A percentile compares a stretch with the other conserved stretches of the same genome.
Conservation (phyloP, 2,113 vertebrate species). For the Hypanus sabinus region DNA sequence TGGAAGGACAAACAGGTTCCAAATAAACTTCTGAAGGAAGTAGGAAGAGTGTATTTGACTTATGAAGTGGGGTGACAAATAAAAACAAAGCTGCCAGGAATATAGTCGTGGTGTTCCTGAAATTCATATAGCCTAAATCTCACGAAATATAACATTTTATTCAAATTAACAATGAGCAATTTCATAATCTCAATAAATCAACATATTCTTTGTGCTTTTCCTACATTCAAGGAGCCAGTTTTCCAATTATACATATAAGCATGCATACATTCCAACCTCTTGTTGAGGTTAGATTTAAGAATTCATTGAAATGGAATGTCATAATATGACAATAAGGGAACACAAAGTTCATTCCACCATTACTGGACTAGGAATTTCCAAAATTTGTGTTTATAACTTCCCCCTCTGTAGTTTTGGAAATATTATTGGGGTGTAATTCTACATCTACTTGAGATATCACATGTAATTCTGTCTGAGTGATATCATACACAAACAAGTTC, state of each 20-base stretch:
- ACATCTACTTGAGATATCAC: not conserved
- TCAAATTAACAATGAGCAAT: not conserved
- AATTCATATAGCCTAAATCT: not conserved
- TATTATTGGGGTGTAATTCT: not conserved
- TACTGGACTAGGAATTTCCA: not conserved
- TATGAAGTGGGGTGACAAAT: slow-evolving; percentile 10
- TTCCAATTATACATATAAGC: not conserved
- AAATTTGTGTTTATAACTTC: not conserved
- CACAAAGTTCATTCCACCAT: not conserved
- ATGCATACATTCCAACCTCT: not conserved
- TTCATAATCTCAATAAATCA: slow-evolving; percentile 9
- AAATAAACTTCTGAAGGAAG: not conserved
- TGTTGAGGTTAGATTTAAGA: not conserved
- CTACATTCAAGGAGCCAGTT: not conserved
- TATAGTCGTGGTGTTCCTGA: not conserved
- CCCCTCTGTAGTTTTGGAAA: not conserved
- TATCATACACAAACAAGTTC: not conserved
- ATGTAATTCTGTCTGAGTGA: not conserved
- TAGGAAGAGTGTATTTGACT: not conserved
- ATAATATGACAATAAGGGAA: not conserved
- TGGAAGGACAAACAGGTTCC: not conserved
- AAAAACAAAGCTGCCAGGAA: not conserved
- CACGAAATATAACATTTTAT: not conserved
- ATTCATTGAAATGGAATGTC: not conserved
- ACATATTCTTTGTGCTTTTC: not conserved